Conservation (phyloP, 2,797 vertebrate genomes). For the Toxotes lorentzi region DNA sequence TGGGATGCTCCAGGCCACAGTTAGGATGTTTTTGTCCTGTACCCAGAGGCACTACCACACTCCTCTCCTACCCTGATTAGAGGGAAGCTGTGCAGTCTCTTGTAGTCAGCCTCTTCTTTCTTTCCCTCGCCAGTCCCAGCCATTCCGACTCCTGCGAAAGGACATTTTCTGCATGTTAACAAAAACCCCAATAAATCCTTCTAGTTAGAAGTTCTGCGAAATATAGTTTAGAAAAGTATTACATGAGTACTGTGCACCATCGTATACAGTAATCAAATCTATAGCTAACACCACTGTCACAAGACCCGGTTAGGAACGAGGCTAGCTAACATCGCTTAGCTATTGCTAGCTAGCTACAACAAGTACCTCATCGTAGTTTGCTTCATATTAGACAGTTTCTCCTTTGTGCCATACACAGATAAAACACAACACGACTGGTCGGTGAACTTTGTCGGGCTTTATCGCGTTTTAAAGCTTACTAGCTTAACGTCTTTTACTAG, state of each 20-base stretch:
- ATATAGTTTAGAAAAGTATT: background rate
- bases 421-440: rapidly evolving
- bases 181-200: rapidly evolving
- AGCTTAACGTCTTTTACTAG: background rate
- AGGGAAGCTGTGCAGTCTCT: constrained; percentile 96
- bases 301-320: constrained; percentile 13
- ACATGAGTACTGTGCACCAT: background rate
- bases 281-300: constrained; percentile 32
- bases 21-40: background rate
- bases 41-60: background rate
- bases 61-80: constrained; percentile 90
- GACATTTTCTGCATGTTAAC: background rate
- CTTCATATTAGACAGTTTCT: rapidly evolving
- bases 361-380: background rate
- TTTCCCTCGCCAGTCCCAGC: constrained; percentile 92
- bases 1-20: background rate
- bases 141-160: constrained; percentile 77
- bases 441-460: background rate
- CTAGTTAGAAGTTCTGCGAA: rapidly evolving
- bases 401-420: rapidly evolving
- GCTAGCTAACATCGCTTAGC: constrained; percentile 42
- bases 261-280: background rate
- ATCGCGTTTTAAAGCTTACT: background rate
- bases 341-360: constrained; percentile 10
- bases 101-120: constrained; percentile 98